These are phyloP conservation scores for Eristalis pertinax DNA, from an alignment of 2,888 invertebrate species.

Conservation along the genomic window DNA sequence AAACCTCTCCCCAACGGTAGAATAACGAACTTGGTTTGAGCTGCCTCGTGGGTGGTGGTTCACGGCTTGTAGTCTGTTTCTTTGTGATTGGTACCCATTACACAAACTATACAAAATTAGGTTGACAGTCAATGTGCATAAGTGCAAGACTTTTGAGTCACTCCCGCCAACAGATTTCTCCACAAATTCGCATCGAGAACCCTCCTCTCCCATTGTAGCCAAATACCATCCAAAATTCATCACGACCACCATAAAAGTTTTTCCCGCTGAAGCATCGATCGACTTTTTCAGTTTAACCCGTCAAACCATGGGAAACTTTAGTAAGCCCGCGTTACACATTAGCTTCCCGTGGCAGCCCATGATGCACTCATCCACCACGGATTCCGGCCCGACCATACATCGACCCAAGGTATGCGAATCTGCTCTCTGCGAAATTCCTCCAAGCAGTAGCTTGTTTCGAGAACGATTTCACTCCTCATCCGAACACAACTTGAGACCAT, in stretches of 20 bases:
- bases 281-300: neutral
- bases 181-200: too few relatives aligned
- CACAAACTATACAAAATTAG: too few relatives aligned
- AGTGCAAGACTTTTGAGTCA: too few relatives aligned
- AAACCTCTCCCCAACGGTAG: too few relatives aligned
- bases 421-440: neutral
- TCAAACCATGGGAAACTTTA: neutral
- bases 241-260: neutral
- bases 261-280: neutral
- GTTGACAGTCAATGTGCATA: too few relatives aligned
- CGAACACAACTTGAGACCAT: slow-evolving; percentile 11
- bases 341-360: neutral
- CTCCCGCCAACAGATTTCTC: too few relatives aligned
- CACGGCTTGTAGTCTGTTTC: too few relatives aligned
- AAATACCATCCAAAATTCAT: neutral
- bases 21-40: too few relatives aligned
- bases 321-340: neutral
- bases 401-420: neutral
- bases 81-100: too few relatives aligned
- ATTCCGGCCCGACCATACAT: neutral
- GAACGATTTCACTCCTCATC: slow-evolving; percentile 1
- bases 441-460: slow-evolving; percentile 13
- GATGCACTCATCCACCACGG: neutral
- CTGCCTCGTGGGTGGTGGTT: too few relatives aligned
- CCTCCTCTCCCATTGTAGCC: too few relatives aligned